These are phyloP conservation scores for Erebia epiphron DNA, from an alignment of 2,888 invertebrate genomes.

Conservation along the genomic window DNA sequence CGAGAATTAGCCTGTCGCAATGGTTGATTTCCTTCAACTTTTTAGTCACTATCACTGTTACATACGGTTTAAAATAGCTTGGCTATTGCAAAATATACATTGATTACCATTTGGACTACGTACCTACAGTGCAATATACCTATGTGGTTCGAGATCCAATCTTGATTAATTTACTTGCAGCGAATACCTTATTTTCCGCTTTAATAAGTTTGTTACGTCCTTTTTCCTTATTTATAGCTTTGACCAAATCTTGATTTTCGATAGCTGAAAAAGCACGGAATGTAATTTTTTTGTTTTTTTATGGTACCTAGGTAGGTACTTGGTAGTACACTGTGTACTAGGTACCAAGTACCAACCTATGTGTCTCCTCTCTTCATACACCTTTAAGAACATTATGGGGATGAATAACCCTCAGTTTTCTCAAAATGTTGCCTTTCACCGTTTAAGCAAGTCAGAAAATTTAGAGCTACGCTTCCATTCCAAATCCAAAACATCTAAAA, in stretches of 20 bases:
- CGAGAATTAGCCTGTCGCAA: constrained; percentile 70
- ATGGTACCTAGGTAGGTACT: too few species aligned
- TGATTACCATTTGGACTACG: constrained; percentile 56
- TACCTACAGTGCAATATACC: constrained; percentile 63
- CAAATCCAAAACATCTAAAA: too few species aligned
- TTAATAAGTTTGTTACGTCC: constrained; percentile 10
- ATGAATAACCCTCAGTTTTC: too few species aligned
- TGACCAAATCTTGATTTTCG: not conserved
- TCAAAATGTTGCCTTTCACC: too few species aligned
- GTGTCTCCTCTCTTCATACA: too few species aligned
- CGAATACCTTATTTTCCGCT: constrained; percentile 32
- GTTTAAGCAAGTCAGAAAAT: too few species aligned
- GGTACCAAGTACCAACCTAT: too few species aligned
- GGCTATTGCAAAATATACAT: constrained; percentile 42
- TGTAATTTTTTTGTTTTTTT: too few species aligned
- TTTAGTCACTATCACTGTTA: constrained; percentile 26
- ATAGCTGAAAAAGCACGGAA: not conserved
- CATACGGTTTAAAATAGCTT: constrained; percentile 50
- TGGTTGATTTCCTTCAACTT: constrained; percentile 42
- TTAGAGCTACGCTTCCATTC: too few species aligned
- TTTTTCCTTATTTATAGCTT: not conserved
- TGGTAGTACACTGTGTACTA: too few species aligned
- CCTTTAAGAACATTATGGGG: too few species aligned
- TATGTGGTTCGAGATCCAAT: constrained; percentile 54
- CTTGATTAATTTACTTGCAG: constrained; percentile 46